Evolutionary conservation across 2,888 invertebrate genomes (phyloP).

Genomic region (Sphecodes monilicornis): DNA sequence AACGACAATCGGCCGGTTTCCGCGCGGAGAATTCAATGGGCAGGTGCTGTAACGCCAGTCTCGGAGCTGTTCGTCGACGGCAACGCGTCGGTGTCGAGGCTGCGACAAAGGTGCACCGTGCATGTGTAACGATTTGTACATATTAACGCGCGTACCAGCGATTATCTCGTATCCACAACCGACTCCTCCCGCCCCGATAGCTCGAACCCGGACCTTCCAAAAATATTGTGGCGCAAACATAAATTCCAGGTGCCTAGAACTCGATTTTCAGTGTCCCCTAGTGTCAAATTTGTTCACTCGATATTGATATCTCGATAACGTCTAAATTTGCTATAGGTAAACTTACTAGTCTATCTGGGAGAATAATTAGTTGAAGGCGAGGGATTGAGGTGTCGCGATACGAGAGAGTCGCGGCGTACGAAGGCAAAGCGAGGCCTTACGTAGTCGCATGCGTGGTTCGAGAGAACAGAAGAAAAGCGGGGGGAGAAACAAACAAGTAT

Average conservation of each 20-base stretch:
- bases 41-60: slow-evolving; percentile 28
- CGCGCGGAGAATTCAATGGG: slow-evolving; percentile 24
- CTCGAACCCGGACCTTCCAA: not conserved
- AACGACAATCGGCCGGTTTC: not conserved
- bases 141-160: slow-evolving; percentile 65
- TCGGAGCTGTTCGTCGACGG: slow-evolving; percentile 53
- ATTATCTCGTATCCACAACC: slow-evolving; percentile 59
- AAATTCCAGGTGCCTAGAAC: too few species aligned
- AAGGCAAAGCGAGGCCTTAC: slow-evolving; percentile 68
- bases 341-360: too few species aligned
- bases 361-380: not conserved
- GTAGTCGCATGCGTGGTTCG: slow-evolving; percentile 70
- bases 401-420: slow-evolving; percentile 60
- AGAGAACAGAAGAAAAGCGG: slow-evolving; percentile 22
- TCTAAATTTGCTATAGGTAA: not conserved
- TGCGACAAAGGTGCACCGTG: slow-evolving; percentile 58
- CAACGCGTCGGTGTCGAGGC: slow-evolving; percentile 51
- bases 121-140: slow-evolving; percentile 67
- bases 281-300: not conserved
- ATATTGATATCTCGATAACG: not conserved
- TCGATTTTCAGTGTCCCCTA: too few species aligned
- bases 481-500: slow-evolving; percentile 37
- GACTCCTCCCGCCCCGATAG: not conserved
- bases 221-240: not conserved
- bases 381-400: slow-evolving; percentile 9